A percentile compares a stretch with the other conserved stretches of the same genome.
These are phyloP conservation scores for Thryonomys swinderianus DNA, from an alignment of 2,113 vertebrate genomes.

Conservation along the genomic window DNA sequence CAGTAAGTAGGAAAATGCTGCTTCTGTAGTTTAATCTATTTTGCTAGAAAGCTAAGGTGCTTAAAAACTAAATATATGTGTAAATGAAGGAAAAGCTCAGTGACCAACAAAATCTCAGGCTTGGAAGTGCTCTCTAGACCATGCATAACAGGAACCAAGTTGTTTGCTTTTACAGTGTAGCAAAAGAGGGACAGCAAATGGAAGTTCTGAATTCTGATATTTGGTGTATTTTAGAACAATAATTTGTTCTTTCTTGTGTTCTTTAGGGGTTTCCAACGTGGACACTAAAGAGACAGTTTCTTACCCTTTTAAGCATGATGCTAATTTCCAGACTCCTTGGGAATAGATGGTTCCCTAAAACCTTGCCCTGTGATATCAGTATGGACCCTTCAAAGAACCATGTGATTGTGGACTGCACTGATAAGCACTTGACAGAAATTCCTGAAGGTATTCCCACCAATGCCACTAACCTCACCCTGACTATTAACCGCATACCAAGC, in stretches of 20 bases:
- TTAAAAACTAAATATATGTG: not conserved
- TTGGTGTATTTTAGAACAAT: not conserved
- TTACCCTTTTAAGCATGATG: slow-evolving; percentile 72
- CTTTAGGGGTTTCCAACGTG: slow-evolving; percentile 76
- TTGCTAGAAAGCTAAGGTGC: not conserved
- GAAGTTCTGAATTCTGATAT: not conserved
- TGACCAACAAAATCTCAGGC: not conserved
- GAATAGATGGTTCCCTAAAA: slow-evolving; percentile 92
- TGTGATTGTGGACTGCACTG: slow-evolving; percentile 93
- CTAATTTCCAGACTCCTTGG: slow-evolving; percentile 78
- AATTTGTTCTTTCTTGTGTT: slow-evolving; percentile 65
- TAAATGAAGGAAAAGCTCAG: not conserved
- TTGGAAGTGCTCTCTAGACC: not conserved
- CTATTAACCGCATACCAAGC: slow-evolving; percentile 92
- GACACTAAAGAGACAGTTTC: slow-evolving; percentile 51
- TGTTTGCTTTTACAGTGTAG: not conserved
- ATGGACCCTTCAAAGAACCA: slow-evolving; percentile 56
- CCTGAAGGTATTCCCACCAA: slow-evolving; percentile 92
- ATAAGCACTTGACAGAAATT: slow-evolving; percentile 87
- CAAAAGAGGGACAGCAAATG: slow-evolving; percentile 33
- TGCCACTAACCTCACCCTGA: slow-evolving; percentile 94
- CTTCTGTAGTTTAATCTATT: not conserved
- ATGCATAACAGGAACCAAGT: not conserved
- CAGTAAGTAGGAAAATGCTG: not conserved
- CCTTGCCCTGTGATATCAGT: slow-evolving; percentile 92